Percentiles rank a stretch among this genome's conserved stretches.
Conservation (phyloP, 2,797 vertebrate genomes). For the Artibeus lituratus region DNA sequence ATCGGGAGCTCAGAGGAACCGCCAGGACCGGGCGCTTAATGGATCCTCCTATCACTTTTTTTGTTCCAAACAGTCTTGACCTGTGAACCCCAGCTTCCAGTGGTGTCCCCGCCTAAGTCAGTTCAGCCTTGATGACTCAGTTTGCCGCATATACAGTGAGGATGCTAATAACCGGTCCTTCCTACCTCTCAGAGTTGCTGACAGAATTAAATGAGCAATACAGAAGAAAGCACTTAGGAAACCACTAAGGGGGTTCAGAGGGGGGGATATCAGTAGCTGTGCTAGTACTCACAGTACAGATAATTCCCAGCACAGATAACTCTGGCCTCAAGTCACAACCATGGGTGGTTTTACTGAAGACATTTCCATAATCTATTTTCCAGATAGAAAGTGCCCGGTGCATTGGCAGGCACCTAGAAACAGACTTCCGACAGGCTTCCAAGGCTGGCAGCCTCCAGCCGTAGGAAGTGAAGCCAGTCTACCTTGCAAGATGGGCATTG, state of each 20-base stretch:
- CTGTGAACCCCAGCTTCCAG: not conserved
- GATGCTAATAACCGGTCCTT: not conserved
- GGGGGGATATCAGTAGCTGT: constrained; percentile 37
- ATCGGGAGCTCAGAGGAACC: not conserved
- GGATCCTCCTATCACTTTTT: not conserved
- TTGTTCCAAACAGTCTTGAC: not conserved
- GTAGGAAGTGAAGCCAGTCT: not conserved
- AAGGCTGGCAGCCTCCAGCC: not conserved
- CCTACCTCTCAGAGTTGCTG: not conserved
- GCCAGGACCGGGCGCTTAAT: not conserved
- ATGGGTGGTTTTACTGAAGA: constrained; percentile 10
- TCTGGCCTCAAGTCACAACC: constrained; percentile 58
- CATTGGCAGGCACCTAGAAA: constrained; percentile 58
- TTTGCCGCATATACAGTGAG: not conserved
- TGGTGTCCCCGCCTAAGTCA: not conserved
- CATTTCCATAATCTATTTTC: constrained; percentile 67
- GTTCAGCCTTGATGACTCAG: not conserved
- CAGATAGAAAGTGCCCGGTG: constrained; percentile 42
- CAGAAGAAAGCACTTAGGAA: constrained; percentile 40
- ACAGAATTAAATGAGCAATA: constrained; percentile 21
- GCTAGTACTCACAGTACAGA: constrained; percentile 54
- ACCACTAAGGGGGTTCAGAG: not conserved
- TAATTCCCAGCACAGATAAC: constrained; percentile 57
- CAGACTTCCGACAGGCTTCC: constrained; percentile 28
- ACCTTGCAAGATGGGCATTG: constrained; percentile 17